These are phyloP conservation scores for Micrasema longulum DNA, from an alignment of 1,140 invertebrate genomes.

Conservation along the genomic window DNA sequence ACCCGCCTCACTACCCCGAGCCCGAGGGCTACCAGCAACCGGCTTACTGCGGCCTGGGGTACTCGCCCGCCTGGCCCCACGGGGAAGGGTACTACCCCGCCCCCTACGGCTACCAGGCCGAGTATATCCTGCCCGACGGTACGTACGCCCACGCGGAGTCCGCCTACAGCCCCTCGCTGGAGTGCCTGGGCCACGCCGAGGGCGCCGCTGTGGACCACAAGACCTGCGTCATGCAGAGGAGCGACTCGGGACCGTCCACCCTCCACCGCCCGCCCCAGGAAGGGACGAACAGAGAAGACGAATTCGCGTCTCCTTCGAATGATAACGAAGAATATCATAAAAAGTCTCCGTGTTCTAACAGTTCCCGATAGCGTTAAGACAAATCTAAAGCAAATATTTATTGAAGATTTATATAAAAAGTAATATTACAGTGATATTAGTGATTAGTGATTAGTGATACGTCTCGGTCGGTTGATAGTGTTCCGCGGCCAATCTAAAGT, in stretches of 20 bases:
- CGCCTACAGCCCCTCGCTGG: constrained; percentile 42
- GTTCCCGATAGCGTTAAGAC: constrained; percentile 38
- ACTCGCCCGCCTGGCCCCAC: constrained; percentile 51
- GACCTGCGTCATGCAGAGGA: too few relatives aligned
- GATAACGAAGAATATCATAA: constrained; percentile 47
- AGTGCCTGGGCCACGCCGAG: constrained; percentile 11
- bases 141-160: constrained; percentile 51
- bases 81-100: constrained; percentile 50
- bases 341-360: constrained; percentile 47
- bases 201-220: too few relatives aligned
- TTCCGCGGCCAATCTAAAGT: too few relatives aligned
- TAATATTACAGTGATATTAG: too few relatives aligned
- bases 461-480: too few relatives aligned
- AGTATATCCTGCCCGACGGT: constrained; percentile 51
- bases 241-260: too few relatives aligned
- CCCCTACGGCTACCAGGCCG: constrained; percentile 49
- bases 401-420: neutral
- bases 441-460: too few relatives aligned
- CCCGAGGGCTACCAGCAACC: constrained; percentile 51
- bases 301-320: constrained; percentile 31
- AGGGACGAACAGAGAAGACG: constrained; percentile 33
- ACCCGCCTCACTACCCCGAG: constrained; percentile 34
- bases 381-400: too few relatives aligned
- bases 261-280: constrained; percentile 4
- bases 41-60: constrained; percentile 47